Evolutionary conservation across 2,888 invertebrate species (phyloP).

Genomic region (Rugalucina vietnamica): DNA sequence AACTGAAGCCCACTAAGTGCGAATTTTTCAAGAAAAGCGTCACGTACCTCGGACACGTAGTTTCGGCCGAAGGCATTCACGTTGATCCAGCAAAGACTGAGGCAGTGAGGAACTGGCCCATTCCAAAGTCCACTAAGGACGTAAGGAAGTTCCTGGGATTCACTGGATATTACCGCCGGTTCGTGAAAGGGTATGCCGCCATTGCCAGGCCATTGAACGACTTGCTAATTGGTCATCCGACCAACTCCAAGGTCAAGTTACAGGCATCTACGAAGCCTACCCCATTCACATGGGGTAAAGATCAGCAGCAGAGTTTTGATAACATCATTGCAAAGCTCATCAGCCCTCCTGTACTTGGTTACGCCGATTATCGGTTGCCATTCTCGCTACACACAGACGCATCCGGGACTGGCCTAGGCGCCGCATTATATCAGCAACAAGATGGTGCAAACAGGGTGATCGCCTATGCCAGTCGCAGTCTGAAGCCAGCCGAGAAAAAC

Average conservation of each 20-base stretch:
- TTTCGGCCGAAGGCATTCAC: neutral
- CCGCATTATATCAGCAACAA: neutral
- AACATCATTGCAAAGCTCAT: neutral
- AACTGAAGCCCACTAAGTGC: neutral
- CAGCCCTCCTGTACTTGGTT: neutral
- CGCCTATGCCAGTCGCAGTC: neutral
- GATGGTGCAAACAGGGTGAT: neutral
- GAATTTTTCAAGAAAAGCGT: neutral
- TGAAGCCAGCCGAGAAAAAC: neutral
- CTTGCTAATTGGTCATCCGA: neutral
- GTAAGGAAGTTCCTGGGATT: constrained; percentile 1
- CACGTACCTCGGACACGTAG: neutral
- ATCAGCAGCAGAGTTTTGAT: neutral
- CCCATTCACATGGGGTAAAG: neutral
- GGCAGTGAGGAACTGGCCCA: neutral
- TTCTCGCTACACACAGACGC: constrained; percentile 1
- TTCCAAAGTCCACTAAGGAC: neutral
- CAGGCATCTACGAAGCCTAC: neutral
- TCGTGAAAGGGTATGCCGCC: neutral
- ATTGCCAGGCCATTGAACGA: neutral
- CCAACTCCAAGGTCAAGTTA: neutral
- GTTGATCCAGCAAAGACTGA: too few species aligned
- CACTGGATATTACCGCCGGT: neutral
- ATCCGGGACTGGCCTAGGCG: neutral
- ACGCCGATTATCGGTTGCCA: neutral